Base-by-base conservation (phyloP, 2,113 vertebrate species). In the Xiphophorus maculatus region DNA sequence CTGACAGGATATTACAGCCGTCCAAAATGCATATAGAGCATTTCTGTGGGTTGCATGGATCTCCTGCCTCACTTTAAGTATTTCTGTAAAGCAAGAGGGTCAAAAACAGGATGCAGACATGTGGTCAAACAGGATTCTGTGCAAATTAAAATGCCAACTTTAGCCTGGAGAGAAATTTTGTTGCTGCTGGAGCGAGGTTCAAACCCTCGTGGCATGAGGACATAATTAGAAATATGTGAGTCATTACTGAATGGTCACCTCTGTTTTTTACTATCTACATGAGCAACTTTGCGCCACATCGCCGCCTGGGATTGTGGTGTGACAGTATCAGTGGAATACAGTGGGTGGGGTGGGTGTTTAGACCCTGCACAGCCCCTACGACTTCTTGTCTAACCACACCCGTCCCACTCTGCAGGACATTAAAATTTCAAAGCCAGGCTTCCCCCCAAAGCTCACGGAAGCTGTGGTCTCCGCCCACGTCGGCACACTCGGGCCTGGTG, bases 341-440 rank as follows among this genome's bases (percentile, higher is more conserved):
- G 40, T 42, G 40, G 40, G 40, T 75, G 33, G 74, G 82, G 40
- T 68, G 64, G 62, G 25, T 70, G 70, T 71, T 67, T 1, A 25
- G 65, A 51, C 54, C 66, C 44, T 62, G 10, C 54, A 22, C 42
- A 72, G 63, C 70, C 7, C 44, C 65, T 54, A 33, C 72, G 63
- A 79, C 88, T 74, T 80, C n/a, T 74, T 58, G 68, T 73, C 48
- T 76, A 58, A 77, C 80, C 66, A 54, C 44, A 83, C 79, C 87
- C 62, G 54, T 78, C 73, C 77, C 32, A 5, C 82, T 89, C 72
- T 40, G 69, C 37, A 64, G 74, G 71, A 88, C 79, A 79, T 88
- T 90, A 76, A 82, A 91, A 89, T 89, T 87, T 92, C 87, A 90
- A 92, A 87, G 84, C 63, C 77, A 72, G 71, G 76, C 71, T 73